These are phyloP conservation scores for Heliconius hewitsoni DNA, from an alignment of 1,140 invertebrate genomes.

Conservation along the genomic window DNA sequence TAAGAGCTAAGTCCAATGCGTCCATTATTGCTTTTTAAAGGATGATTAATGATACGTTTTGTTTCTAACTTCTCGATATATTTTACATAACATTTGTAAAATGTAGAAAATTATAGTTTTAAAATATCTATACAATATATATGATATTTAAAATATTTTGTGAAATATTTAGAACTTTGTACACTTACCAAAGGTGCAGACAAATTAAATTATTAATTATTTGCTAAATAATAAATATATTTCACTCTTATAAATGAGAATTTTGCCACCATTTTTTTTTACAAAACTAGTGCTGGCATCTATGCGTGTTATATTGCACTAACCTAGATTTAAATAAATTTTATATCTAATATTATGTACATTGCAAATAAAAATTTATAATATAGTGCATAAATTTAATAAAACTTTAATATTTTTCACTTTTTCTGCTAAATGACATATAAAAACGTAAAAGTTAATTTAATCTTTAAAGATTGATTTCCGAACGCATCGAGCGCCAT, in stretches of 20 bases:
- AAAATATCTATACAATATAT: not conserved
- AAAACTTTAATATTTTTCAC: too few species aligned
- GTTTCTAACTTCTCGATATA: not conserved
- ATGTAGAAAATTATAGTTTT: not conserved
- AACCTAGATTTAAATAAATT: not conserved
- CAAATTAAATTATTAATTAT: too few species aligned
- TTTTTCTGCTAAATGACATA: not conserved
- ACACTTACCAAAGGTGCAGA: too few species aligned
- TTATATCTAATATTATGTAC: not conserved
- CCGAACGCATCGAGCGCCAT: constrained; percentile 41
- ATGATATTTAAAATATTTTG: too few species aligned
- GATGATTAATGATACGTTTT: not conserved
- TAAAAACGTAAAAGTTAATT: not conserved
- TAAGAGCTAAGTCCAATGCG: not conserved
- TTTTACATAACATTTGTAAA: not conserved
- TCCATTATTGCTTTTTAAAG: constrained; percentile 1
- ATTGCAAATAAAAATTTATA: not conserved
- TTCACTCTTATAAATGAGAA: not conserved
- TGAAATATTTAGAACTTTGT: too few species aligned
- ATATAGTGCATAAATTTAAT: not conserved
- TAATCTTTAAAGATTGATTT: constrained; percentile 24
- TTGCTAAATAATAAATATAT: too few species aligned
- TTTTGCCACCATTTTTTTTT: not conserved
- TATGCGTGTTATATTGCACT: not conserved
- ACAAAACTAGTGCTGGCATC: not conserved